These are phyloP conservation scores for Heterocephalus glaber DNA, from an alignment of 2,113 vertebrate species.

Conservation along the genomic window DNA sequence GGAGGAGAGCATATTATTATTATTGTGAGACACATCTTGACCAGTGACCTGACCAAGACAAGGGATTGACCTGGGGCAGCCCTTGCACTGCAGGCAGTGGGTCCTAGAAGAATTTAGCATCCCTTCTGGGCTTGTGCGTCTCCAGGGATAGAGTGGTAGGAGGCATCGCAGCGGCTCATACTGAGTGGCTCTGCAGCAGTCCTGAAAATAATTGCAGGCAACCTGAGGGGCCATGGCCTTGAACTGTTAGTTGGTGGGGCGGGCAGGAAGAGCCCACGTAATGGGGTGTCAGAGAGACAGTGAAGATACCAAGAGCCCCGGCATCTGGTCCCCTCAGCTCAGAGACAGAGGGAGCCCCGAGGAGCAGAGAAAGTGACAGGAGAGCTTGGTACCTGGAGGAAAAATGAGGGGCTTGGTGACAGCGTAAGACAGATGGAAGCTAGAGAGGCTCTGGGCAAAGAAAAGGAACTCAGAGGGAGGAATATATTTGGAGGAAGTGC, in stretches of 20 bases:
- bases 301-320: not conserved
- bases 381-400: not conserved
- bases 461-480: not conserved
- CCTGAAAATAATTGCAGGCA: constrained; percentile 49
- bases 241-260: not conserved
- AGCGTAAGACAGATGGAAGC: not conserved
- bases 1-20: not conserved
- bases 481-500: constrained; percentile 2
- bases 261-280: not conserved
- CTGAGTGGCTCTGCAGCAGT: not conserved
- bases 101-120: not conserved
- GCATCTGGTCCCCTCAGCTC: not conserved
- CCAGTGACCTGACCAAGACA: not conserved
- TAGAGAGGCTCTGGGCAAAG: constrained; percentile 32
- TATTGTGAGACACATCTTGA: not conserved
- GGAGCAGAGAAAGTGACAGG: not conserved
- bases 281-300: not conserved
- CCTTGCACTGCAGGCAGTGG: not conserved
- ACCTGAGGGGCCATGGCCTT: not conserved
- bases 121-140: not conserved
- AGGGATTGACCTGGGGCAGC: not conserved
- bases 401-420: not conserved
- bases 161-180: not conserved
- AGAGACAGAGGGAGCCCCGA: fast-evolving
- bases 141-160: not conserved